Evolutionary conservation across 2,113 vertebrate species (phyloP).

Genomic region (Myocastor coypus): DNA sequence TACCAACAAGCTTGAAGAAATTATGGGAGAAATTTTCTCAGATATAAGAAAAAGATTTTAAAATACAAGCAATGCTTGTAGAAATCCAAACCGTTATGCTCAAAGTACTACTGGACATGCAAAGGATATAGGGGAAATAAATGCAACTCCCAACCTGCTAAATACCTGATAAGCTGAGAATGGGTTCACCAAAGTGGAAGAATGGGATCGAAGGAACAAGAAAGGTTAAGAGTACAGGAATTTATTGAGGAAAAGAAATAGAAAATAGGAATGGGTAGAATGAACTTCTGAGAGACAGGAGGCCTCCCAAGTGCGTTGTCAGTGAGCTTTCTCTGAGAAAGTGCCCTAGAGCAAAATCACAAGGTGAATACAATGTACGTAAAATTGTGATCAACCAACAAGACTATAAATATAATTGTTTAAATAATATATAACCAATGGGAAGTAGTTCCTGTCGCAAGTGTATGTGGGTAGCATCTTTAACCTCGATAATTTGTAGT

Average conservation of each 20-base stretch:
- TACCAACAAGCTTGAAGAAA: background rate
- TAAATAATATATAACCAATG: background rate
- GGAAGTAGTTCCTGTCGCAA: background rate
- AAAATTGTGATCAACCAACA: background rate
- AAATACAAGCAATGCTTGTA: background rate
- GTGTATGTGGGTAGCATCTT: background rate
- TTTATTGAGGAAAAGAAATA: background rate
- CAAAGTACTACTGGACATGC: background rate
- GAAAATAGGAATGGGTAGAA: background rate
- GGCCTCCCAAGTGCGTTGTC: background rate
- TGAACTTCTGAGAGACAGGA: background rate
- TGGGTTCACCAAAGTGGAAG: background rate
- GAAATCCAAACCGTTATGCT: background rate
- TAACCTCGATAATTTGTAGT: background rate
- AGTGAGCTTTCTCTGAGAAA: background rate
- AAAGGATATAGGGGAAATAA: background rate
- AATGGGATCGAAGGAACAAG: background rate
- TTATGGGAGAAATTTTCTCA: background rate
- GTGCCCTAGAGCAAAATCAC: background rate
- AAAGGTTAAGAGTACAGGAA: background rate
- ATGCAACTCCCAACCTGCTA: background rate
- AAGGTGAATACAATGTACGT: background rate
- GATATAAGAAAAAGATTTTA: background rate
- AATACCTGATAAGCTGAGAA: background rate
- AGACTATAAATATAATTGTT: background rate